Percentiles rank a stretch among this genome's conserved stretches.
Evolutionary conservation across 2,888 invertebrate genomes (phyloP).

Genomic region (Callyntrura guangdongensis): DNA sequence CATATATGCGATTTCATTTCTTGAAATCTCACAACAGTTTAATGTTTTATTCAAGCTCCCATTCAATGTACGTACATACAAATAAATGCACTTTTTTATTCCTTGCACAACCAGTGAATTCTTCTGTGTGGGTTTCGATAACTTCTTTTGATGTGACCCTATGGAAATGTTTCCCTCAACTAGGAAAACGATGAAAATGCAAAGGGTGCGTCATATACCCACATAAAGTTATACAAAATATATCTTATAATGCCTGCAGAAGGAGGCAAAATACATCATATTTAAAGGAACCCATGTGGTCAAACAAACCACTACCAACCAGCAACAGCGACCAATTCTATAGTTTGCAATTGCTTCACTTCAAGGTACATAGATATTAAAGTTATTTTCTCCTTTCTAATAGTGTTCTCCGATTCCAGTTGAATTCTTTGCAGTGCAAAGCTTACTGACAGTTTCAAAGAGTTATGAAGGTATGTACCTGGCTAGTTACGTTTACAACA

Average conservation of each 20-base stretch:
- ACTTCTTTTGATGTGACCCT: constrained; percentile 25
- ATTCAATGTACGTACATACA: not conserved
- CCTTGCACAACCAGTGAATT: not conserved
- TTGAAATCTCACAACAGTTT: not conserved
- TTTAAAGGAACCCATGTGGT: not conserved
- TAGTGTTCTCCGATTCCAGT: constrained; percentile 36
- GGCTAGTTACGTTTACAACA: no score
- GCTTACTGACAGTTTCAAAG: not conserved
- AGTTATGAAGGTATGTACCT: not conserved
- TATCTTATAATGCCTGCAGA: not conserved
- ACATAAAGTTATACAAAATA: not conserved
- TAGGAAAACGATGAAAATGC: constrained; percentile 18
- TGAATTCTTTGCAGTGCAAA: not conserved
- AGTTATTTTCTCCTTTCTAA: constrained; percentile 9
- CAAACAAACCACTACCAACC: not conserved
- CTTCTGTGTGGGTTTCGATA: not conserved
- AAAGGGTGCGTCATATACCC: not conserved
- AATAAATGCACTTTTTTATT: constrained; percentile 3
- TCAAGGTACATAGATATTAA: not conserved
- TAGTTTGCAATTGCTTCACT: not conserved
- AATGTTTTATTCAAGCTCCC: constrained; percentile 3
- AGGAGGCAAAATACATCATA: not conserved
- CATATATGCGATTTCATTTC: no score
- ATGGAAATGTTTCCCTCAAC: constrained; percentile 24
- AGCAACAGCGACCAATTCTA: not conserved